Percentiles rank a stretch among this genome's conserved stretches.
Conservation (phyloP, 2,888 invertebrate genomes). For the Euspilapteryx auroguttella region DNA sequence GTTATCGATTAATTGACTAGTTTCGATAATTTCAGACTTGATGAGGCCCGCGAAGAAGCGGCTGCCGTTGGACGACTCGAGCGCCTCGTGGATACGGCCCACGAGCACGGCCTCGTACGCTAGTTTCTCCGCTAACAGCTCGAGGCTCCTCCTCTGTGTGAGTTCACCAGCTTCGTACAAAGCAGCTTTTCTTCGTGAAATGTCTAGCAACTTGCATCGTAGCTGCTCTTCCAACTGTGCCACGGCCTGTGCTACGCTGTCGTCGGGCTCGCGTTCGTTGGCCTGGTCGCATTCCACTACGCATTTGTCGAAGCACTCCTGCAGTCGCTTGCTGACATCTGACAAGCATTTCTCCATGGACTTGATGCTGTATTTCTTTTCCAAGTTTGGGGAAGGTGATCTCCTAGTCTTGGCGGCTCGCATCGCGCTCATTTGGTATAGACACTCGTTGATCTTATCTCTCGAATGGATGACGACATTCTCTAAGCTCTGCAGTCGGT, state of each 20-base stretch:
- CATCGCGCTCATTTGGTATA: constrained; percentile 65
- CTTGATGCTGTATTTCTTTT: constrained; percentile 63
- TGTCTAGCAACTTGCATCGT: constrained; percentile 67
- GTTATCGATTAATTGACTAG: constrained; percentile 73
- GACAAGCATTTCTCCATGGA: constrained; percentile 67
- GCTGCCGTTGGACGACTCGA: constrained; percentile 59
- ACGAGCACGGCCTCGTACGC: constrained; percentile 79
- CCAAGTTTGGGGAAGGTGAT: constrained; percentile 67
- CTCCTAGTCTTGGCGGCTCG: constrained; percentile 65
- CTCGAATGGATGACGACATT: constrained; percentile 65
- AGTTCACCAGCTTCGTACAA: constrained; percentile 69
- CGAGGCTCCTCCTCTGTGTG: constrained; percentile 67
- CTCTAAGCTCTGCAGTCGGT: constrained; percentile 63
- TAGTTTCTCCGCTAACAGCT: constrained; percentile 76
- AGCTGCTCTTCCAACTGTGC: constrained; percentile 69
- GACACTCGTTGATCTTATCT: constrained; percentile 69
- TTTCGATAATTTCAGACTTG: constrained; percentile 72
- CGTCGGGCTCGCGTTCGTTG: constrained; percentile 26
- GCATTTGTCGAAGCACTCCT: constrained; percentile 62
- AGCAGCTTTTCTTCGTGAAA: constrained; percentile 67
- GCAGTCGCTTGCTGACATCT: constrained; percentile 65
- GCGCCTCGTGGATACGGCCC: constrained; percentile 68
- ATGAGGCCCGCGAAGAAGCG: constrained; percentile 64
- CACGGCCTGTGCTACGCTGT: constrained; percentile 63
- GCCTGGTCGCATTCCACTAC: constrained; percentile 49